Evolutionary conservation across 2,888 invertebrate species (phyloP).

Genomic region (Cephonodes hylas): DNA sequence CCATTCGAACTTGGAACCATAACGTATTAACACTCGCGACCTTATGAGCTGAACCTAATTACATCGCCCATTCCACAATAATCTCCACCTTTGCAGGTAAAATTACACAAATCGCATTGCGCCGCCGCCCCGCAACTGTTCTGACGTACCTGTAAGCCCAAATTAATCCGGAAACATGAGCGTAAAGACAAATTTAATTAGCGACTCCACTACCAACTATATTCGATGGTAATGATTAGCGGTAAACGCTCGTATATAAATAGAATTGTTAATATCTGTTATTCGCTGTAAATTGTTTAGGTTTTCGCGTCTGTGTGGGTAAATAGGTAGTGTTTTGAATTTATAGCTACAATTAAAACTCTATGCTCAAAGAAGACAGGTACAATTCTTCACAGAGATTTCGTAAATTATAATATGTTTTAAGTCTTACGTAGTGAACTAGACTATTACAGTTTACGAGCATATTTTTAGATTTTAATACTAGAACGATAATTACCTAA

Average conservation of each 20-base stretch:
- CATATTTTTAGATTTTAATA: no score
- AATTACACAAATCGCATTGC: conserved; percentile 32
- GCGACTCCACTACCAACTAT: conserved; percentile 17
- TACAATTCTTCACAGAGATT: no score
- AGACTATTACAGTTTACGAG: no score
- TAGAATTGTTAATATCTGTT: neutral
- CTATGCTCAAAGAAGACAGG: no score
- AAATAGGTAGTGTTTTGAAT: neutral
- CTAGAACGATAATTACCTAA: no score
- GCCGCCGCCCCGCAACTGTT: conserved; percentile 30
- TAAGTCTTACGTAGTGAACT: no score
- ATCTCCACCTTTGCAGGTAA: conserved; percentile 23
- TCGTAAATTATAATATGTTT: no score
- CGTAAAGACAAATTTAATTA: conserved; percentile 65
- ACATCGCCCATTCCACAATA: conserved; percentile 5
- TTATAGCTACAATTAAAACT: neutral
- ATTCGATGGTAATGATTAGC: conserved; percentile 6
- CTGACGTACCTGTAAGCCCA: conserved; percentile 24
- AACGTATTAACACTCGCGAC: neutral
- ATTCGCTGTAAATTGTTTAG: neutral
- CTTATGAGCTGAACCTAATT: conserved; percentile 9
- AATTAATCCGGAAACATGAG: conserved; percentile 51
- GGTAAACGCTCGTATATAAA: neutral
- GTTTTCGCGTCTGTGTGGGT: neutral
- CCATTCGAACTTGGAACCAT: neutral